Evolutionary conservation across 2,888 invertebrate species (phyloP), one percentile per base, ranked within the genome.

Genomic region (Drosophila longiperda): DNA sequence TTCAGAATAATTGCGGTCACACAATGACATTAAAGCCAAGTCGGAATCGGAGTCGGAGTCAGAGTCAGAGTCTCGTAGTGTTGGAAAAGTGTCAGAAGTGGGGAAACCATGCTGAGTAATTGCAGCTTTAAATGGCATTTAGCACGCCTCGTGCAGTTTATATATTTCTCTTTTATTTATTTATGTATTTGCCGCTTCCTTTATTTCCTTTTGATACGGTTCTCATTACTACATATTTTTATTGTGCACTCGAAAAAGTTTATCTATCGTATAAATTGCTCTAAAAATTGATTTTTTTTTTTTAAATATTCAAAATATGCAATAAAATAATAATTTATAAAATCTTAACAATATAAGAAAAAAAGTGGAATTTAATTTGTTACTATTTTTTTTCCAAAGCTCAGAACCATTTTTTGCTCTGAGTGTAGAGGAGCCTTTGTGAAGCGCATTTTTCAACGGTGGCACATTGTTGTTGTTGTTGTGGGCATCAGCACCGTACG

Each of bases 101-200:
- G 45, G 45, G 75, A 71, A 73, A 87, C 76, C 89, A 88, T 89
- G 87, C 90, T 87, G 90, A 90, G 91, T 87, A 87, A 87, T 87
- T 87, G 90, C 86, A 78, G 78, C 85, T 87, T 87, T 87, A 90
- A 87, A 90, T 89, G 87, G 84, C 90, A 90, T 87, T 87, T 87
- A 87, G 82, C 85, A 89, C 90, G 90, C 82, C 75, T 84, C 85
- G 84, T 87, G 87, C 73, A 75, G 75, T 81, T 74, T 71, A 23
- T 26, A 12, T 6, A 54, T 34, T 23, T 17, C 36, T 33, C 45
- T 72, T 70, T 75, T 67, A 74, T 77, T 73, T 61, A 66, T 58
- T 72, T 73, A 77, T 75, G 67, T 57, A 59, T 69, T 68, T 66
- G 48, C 23, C 45, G 53, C 60, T 59, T 29, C 34, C 40, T 40